A percentile compares a stretch with the other conserved stretches of the same genome.
Evolutionary conservation across 2,797 vertebrate species (phyloP).

Genomic region (Streptopelia turtur): DNA sequence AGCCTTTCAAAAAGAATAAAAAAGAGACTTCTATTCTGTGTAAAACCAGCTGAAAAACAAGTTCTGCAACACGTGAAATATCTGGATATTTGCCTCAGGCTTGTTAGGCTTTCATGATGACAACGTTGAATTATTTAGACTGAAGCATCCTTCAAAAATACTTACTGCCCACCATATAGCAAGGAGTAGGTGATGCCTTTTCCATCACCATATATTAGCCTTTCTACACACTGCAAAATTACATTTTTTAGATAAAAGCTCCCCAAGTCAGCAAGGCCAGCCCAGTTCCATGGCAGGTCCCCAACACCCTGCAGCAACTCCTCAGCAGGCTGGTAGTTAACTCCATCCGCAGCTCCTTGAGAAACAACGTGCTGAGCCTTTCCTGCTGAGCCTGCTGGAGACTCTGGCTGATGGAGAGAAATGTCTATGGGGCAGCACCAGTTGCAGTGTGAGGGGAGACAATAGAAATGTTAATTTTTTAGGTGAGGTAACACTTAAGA

Average conservation of each 20-base stretch:
- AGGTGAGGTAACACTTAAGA: neutral
- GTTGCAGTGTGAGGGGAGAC: neutral
- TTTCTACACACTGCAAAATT: neutral
- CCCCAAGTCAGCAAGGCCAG: neutral
- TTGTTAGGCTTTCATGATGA: neutral
- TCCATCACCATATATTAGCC: neutral
- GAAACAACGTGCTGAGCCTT: neutral
- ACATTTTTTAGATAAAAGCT: neutral
- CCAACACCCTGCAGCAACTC: neutral
- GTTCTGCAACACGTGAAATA: neutral
- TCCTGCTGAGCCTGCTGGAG: no score
- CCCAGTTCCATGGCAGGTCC: neutral
- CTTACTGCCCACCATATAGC: neutral
- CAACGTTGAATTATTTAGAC: neutral
- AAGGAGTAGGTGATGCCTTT: neutral
- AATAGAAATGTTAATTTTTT: neutral
- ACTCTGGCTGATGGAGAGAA: neutral
- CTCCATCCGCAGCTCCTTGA: neutral
- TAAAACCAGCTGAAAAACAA: neutral
- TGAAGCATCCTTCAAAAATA: neutral
- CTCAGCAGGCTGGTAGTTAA: neutral
- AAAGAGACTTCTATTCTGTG: neutral
- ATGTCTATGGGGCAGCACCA: neutral
- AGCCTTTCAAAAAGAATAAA: neutral
- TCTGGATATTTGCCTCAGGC: slow-evolving; percentile 26